Evolutionary conservation across 2,113 vertebrate genomes (phyloP).

Genomic region (Anseranas semipalmata): DNA sequence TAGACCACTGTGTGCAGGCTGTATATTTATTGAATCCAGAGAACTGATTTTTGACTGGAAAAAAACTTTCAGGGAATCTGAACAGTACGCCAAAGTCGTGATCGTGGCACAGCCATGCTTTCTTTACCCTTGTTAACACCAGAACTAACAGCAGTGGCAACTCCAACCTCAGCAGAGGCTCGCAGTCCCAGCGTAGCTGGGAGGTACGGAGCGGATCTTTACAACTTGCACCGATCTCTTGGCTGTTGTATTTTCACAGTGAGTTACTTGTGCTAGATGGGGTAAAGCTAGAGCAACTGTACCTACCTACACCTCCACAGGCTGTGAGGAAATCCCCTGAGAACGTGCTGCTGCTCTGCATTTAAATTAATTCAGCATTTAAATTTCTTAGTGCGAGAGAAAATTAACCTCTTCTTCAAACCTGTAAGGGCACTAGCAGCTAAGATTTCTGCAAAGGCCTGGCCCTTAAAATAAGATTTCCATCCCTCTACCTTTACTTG

Average conservation of each 20-base stretch:
- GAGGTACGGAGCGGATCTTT: neutral
- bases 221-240: neutral
- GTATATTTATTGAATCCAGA: neutral
- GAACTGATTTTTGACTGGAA: neutral
- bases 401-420: neutral
- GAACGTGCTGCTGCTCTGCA: neutral
- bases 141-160: neutral
- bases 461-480: neutral
- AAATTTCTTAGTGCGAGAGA: neutral
- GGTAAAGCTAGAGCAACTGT: neutral
- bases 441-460: neutral
- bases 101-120: neutral
- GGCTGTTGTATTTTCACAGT: neutral
- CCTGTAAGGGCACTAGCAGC: neutral
- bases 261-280: neutral
- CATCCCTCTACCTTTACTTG: neutral
- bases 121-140: neutral
- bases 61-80: neutral
- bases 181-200: fast-evolving
- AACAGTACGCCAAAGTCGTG: neutral
- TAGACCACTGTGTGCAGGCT: neutral
- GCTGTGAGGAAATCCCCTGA: neutral
- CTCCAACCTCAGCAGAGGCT: neutral
- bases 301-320: neutral
- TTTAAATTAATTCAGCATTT: neutral